Evolutionary conservation across 2,888 invertebrate genomes (phyloP).

Genomic region (Hypercompe scribonia): DNA sequence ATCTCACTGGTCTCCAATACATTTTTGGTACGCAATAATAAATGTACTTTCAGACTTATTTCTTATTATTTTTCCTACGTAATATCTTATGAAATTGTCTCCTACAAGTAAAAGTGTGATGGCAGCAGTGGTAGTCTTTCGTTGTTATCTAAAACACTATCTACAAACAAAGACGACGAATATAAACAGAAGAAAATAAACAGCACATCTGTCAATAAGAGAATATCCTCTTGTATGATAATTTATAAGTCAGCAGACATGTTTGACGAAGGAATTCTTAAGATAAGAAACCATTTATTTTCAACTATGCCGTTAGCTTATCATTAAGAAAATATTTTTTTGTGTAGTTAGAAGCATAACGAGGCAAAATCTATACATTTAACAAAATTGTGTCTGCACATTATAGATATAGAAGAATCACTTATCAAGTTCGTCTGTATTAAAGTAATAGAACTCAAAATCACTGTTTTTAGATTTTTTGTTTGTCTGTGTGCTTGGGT

Average conservation of each 20-base stretch:
- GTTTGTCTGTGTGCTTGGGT: too few relatives aligned
- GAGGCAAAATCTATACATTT: background rate
- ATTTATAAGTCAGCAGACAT: constrained; percentile 30
- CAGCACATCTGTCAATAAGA: constrained; percentile 6
- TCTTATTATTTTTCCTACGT: background rate
- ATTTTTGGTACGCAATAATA: background rate
- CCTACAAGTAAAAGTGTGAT: background rate
- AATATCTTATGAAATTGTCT: background rate
- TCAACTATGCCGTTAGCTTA: constrained; percentile 54
- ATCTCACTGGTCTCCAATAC: background rate
- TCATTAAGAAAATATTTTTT: constrained; percentile 49
- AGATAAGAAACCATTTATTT: constrained; percentile 51
- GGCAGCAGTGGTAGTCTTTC: background rate
- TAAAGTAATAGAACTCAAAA: too few relatives aligned
- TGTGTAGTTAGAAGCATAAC: constrained; percentile 33
- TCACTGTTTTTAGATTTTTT: too few relatives aligned
- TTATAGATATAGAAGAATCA: too few relatives aligned
- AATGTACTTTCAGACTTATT: too few relatives aligned
- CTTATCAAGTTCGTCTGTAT: too few relatives aligned
- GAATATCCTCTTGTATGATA: constrained; percentile 20
- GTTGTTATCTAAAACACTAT: background rate
- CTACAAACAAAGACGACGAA: background rate
- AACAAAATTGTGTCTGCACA: too few relatives aligned
- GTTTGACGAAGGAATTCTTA: constrained; percentile 51
- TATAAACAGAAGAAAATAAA: constrained; percentile 7